Evolutionary conservation across 92 coral and sea anemone species (phyloP).

Genomic region (Scolanthus callimorphus): DNA sequence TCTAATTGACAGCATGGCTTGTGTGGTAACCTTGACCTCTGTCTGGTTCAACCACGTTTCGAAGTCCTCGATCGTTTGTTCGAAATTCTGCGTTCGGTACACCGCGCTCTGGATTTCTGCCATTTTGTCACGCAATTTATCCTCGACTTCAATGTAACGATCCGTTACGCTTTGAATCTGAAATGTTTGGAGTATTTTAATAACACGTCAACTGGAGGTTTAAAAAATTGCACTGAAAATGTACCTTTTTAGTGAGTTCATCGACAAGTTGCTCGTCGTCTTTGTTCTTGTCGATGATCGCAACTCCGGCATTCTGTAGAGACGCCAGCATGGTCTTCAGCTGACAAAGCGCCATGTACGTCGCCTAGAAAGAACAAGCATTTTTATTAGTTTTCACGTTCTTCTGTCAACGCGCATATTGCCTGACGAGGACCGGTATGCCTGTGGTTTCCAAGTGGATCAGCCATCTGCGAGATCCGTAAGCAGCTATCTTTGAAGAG

Average conservation of each 20-base stretch:
- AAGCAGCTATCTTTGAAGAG: too few species aligned
- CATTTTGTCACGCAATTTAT: constrained; percentile 70
- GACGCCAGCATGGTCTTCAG: constrained; percentile 79
- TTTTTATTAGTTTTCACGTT: background rate
- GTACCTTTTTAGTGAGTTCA: constrained; percentile 66
- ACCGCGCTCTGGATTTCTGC: constrained; percentile 66
- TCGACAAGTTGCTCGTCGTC: constrained; percentile 64
- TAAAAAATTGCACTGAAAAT: background rate
- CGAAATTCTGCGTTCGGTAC: constrained; percentile 70
- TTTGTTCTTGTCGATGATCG: constrained; percentile 78
- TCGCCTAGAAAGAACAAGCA: constrained; percentile 30
- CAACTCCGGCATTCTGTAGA: constrained; percentile 70
- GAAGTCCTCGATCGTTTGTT: constrained; percentile 79
- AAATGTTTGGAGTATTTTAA: background rate
- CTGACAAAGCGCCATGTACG: constrained; percentile 73
- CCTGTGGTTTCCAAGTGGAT: too few species aligned
- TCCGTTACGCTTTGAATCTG: constrained; percentile 63
- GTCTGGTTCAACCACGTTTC: constrained; percentile 84
- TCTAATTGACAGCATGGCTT: constrained; percentile 73
- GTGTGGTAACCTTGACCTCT: constrained; percentile 71
- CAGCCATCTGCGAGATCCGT: too few species aligned
- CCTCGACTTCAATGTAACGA: constrained; percentile 62
- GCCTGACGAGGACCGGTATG: too few species aligned
- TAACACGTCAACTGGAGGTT: background rate
- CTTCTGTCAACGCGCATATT: too few species aligned